phyloP scores from a whole-genome alignment of 2,797 vertebrate species.

The Xiphophorus birchmanni region DNA sequence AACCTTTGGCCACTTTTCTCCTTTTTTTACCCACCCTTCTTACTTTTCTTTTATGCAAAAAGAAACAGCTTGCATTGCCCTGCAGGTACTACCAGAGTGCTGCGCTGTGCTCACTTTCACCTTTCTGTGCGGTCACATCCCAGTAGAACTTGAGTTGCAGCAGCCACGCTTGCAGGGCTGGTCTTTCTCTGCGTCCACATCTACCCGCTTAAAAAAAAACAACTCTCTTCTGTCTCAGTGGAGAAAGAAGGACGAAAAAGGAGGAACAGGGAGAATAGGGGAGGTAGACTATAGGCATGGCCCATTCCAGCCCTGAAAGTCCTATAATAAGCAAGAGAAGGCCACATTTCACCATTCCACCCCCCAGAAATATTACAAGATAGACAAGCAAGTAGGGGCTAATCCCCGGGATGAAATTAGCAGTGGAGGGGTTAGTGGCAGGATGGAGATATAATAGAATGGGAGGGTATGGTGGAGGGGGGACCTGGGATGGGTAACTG shows the following conservation, averaged over 20 bases:
- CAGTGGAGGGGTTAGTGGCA: slow-evolving; percentile 92
- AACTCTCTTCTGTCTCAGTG: slow-evolving; percentile 45
- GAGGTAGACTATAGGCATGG: slow-evolving; percentile 77
- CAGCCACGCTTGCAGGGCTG: slow-evolving; percentile 73
- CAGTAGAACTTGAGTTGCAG: slow-evolving; percentile 83
- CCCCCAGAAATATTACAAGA: slow-evolving; percentile 92
- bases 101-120: slow-evolving; percentile 90
- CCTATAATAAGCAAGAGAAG: slow-evolving; percentile 94
- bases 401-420: slow-evolving; percentile 99
- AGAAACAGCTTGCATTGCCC: slow-evolving; percentile 85
- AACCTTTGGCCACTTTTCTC: slow-evolving; percentile 34
- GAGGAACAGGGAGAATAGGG: slow-evolving; percentile 42
- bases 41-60: slow-evolving; percentile 78
- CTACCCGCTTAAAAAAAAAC: slow-evolving; percentile 21
- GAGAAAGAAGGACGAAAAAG: slow-evolving; percentile 38
- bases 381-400: slow-evolving; percentile 90
- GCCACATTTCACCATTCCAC: slow-evolving; percentile 88
- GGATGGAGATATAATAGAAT: slow-evolving; percentile 82
- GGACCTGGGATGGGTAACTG: slow-evolving; percentile 88
- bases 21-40: slow-evolving; percentile 27
- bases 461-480: slow-evolving; percentile 46
- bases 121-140: slow-evolving; percentile 89
- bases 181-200: slow-evolving; percentile 50
- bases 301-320: slow-evolving; percentile 83
- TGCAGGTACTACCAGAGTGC: slow-evolving; percentile 82